Base-by-base conservation (phyloP, 2,113 vertebrate species). In the Sprattus sprattus region DNA sequence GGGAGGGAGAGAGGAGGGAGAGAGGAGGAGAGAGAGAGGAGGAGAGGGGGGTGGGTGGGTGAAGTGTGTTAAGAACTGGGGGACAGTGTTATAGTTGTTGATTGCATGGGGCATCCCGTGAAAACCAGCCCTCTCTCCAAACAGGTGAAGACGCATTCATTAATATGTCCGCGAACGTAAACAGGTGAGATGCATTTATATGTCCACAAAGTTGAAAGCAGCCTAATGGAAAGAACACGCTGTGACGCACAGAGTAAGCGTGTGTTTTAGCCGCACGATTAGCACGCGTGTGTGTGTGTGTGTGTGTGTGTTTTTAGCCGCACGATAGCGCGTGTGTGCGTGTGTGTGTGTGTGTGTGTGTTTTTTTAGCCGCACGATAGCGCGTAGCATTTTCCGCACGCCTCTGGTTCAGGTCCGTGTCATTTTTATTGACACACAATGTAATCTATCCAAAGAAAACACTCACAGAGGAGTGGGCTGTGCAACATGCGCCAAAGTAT, bases 351-450 rank as follows among this genome's bases (percentile, higher is more conserved):
- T n/a, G n/a, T n/a, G n/a, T n/a, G n/a, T n/a, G n/a, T n/a, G n/a
- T n/a, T n/a, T n/a, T 78, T 78, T 39, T 16, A 11, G 28, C 28
- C 39, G 11, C 1, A 13, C 15, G 71, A 78, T 39, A 5, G 25
- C 16, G 28, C 13, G 6, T 39, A 11, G 71, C 28, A 18, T 78
- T 78, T 78, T 78, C 10, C 32, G 4, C 28, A 13, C 3, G 28
- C 28, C 28, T 64, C 8, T n/a, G n/a, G n/a, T 28, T 39, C 11
- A 28, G 28, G 71, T 32, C 3, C 71, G 71, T 78, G 71, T 78
- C 32, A 32, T 78, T 78, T 16, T 78, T 78, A 78, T 78, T 78
- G 71, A 78, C 71, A 78, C 71, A 78, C 71, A 78, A 78, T 78
- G 71, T 78, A 78, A 78, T 32, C 11, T 28, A 78, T 78, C 71